A percentile compares a stretch with the other conserved stretches of the same genome.
phyloP scores from a whole-genome alignment of 1,140 invertebrate genomes.

The Phenacoccus solenopsis region DNA sequence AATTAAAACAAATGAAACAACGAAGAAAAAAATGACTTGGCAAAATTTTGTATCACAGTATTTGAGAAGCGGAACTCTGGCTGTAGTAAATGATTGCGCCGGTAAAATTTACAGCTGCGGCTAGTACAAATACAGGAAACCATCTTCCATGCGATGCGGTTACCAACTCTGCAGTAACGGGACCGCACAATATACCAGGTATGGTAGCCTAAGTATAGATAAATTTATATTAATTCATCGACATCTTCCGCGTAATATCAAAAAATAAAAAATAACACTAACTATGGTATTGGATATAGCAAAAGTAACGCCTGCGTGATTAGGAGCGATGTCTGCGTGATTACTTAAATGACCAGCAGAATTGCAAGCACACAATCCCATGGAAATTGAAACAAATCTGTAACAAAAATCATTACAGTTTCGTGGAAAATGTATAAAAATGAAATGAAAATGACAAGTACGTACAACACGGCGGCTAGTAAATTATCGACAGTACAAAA shows the following conservation, averaged over 20 bases:
- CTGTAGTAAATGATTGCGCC: conserved; percentile 62
- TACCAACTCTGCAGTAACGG: conserved; percentile 61
- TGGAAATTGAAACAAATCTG: conserved; percentile 60
- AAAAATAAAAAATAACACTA: conserved; percentile 29
- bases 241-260: not conserved
- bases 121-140: conserved; percentile 63
- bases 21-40: no score
- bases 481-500: conserved; percentile 62
- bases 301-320: conserved; percentile 67
- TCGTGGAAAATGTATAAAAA: not conserved
- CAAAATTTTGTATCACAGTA: conserved; percentile 40
- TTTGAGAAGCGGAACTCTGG: conserved; percentile 57
- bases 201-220: conserved; percentile 52
- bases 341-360: conserved; percentile 67
- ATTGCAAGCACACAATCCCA: conserved; percentile 65
- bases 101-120: conserved; percentile 60
- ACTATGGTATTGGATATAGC: conserved; percentile 67
- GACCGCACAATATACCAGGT: conserved; percentile 65
- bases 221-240: conserved; percentile 23
- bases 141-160: conserved; percentile 56
- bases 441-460: conserved; percentile 24
- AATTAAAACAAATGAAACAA: no score
- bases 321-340: conserved; percentile 65
- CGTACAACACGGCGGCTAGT: conserved; percentile 54
- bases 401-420: conserved; percentile 21